Base-by-base conservation (phyloP, 2,113 vertebrate species). In the Elephantulus edwardii region DNA sequence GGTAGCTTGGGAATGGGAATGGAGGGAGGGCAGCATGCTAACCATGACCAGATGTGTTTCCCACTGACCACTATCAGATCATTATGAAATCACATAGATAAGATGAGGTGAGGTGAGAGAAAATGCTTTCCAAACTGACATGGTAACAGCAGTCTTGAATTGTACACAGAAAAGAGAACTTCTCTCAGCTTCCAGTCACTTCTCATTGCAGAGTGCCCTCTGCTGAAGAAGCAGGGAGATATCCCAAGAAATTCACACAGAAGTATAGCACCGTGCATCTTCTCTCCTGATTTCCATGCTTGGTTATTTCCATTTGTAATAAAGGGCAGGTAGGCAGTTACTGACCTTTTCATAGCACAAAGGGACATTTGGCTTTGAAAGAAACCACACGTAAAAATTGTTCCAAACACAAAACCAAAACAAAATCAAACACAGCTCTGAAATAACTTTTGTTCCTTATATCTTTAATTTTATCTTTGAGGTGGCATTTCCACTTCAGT, bases 181-280 rank as follows among this genome's bases (percentile, higher is more conserved):
- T 97, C 94, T 78, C 91, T 92, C 77, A 1, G 7, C 50, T 95
- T 90, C 92, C 91, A 95, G 90, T 66, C 94, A 96, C 95, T 97
- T 93, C 92, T 88, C 97, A 96, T 96, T 93, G 94, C 92, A 97
- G 96, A 97, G 93, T 95, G 97, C 97, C 97, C 96, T 97, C 97
- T 97, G 97, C 96, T 95, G 97, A 97, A 95, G 94, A 96, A 91
- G 91, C 78, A 82, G 88, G 92, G 77, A 89, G 64, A 60, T 84
- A 95, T 80, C 76, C 1, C 30, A 79, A 85, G 91, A 96, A 35
- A 24, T 95, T 93, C 94, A 72, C 62, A 80, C 72, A 85, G 64
- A 1, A 91, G n/a, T n/a, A 88, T 87, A 76, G 68, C 75, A 88
- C 62, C 78, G 33, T 44, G 89, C 70, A 2, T 62, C 44, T 89